These are phyloP conservation scores for Diorhabda sublineata DNA, from an alignment of 1,140 invertebrate genomes.

Conservation along the genomic window DNA sequence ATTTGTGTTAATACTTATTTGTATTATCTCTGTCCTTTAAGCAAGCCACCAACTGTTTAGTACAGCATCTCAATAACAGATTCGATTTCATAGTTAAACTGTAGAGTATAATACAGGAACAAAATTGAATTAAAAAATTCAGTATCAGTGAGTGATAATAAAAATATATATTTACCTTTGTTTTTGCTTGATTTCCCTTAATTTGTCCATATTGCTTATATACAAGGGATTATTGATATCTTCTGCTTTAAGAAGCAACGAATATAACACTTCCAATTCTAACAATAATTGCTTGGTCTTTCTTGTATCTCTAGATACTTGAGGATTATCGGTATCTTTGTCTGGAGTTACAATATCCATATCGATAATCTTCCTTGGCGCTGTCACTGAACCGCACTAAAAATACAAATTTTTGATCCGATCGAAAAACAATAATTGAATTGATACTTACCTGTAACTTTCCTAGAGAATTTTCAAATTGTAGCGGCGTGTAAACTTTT, in stretches of 20 bases:
- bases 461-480: conserved; percentile 90
- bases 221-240: conserved; percentile 69
- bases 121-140: too few relatives aligned
- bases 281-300: conserved; percentile 73
- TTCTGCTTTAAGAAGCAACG: conserved; percentile 65
- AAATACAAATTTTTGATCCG: conserved; percentile 22
- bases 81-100: too few relatives aligned
- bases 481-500: conserved; percentile 67
- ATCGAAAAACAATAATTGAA: not conserved
- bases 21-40: too few relatives aligned
- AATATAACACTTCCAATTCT: conserved; percentile 75
- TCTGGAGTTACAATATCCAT: conserved; percentile 70
- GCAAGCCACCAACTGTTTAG: too few relatives aligned
- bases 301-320: conserved; percentile 52
- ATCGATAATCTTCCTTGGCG: conserved; percentile 89
- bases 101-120: too few relatives aligned
- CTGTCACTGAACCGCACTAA: conserved; percentile 82
- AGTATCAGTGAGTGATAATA: not conserved
- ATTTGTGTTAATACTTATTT: too few relatives aligned
- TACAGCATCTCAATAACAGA: too few relatives aligned
- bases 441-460: conserved; percentile 60
- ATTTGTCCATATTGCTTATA: conserved; percentile 57
- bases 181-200: conserved; percentile 46
- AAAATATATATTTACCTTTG: conserved; percentile 30
- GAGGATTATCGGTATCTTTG: conserved; percentile 50